Percentiles rank a stretch among this genome's conserved stretches.
Conservation (phyloP, 2,113 vertebrate genomes). For the Oreochromis aureus region DNA sequence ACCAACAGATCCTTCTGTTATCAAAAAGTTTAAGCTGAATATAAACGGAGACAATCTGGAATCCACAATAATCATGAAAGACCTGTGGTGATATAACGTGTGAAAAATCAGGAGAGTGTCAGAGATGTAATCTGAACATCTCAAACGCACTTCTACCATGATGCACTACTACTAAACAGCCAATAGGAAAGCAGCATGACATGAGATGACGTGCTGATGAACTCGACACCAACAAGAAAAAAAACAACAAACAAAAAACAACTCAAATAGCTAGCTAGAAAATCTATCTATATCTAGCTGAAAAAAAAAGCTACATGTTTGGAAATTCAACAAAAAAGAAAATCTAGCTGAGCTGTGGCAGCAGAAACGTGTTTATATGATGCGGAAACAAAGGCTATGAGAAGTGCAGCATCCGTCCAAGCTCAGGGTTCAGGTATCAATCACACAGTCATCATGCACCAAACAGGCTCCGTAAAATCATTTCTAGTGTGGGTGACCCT, state of each 20-base stretch:
- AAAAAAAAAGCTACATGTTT: neutral
- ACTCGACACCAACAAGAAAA: neutral
- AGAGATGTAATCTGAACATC: neutral
- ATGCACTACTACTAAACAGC: neutral
- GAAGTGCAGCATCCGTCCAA: accelerated
- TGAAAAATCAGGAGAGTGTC: accelerated
- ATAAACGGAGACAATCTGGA: neutral
- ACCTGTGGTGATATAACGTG: neutral
- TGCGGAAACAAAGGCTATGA: neutral
- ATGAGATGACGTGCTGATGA: neutral
- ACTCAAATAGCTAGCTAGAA: neutral
- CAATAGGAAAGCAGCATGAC: neutral
- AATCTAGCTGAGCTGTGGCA: neutral
- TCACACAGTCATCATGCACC: neutral
- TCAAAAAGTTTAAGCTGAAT: neutral
- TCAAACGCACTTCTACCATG: neutral
- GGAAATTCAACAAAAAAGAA: neutral
- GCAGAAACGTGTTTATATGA: neutral
- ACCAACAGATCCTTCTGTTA: neutral
- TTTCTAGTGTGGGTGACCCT: neutral
- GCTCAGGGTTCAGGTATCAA: neutral
- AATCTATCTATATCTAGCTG: no score
- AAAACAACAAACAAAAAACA: neutral
- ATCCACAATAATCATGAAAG: neutral
- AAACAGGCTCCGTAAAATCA: neutral